Evolutionary conservation across 2,113 vertebrate species (phyloP), one percentile per base, ranked within the genome.

Genomic region (Sander lucioperca): DNA sequence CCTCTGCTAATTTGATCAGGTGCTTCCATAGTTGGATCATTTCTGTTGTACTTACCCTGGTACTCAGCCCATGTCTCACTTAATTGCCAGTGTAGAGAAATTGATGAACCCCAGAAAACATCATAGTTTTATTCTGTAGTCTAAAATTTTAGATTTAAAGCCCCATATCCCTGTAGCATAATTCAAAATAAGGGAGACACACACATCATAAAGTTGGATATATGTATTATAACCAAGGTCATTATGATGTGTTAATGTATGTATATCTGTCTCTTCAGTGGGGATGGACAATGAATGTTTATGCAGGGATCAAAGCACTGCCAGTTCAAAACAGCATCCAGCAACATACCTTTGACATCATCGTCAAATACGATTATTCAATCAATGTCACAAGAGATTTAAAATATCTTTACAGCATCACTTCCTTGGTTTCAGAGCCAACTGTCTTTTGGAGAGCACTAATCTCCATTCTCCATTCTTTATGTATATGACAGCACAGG

Each of bases 401-500:
- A 51, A 83, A 86, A 89, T 33, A 23, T 85, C 59, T 51, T 67
- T 45, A 15, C 23, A 72, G 57, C 57, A 61, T 74, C 62, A 71
- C 45, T 61, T 79, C 12, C 25, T 21, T 48, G 21, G 50, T 77
- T 77, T 85, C 27, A 63, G 33, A 66, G 58, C 14, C 43, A 72
- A 56, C 59, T 70, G 36, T 47, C 11, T 71, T 80, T 63, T 58
- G 19, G 48, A 76, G 70, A 39, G 63, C 27, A 53, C n/a, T 75
- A 71, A 88, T 74, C 86, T 48, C 30, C 56, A 65, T 82, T 74
- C 86, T 48, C 30, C 56, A 65, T 82, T 73, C 70, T 83, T 83
- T 56, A 79, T 84, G 78, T 70, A 73, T 81, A 79, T 83, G 83
- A 86, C 76, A 84, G 87, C 50, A 43, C 61, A 87, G 88, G 87